phyloP scores from a whole-genome alignment of 1,140 invertebrate species.

The Triops cancriformis region DNA sequence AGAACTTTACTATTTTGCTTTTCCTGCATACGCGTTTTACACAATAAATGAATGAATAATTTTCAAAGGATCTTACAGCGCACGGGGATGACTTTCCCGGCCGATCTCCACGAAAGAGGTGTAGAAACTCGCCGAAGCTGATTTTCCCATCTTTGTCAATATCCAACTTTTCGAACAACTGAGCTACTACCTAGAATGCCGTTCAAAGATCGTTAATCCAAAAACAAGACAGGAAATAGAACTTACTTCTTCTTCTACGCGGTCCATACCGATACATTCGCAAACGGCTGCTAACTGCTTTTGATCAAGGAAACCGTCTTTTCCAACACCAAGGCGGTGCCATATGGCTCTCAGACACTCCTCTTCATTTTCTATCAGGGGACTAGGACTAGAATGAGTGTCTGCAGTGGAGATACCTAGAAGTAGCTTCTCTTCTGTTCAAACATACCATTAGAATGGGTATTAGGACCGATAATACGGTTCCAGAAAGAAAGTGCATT shows the following conservation, averaged over 20 bases:
- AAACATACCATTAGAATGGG: background rate
- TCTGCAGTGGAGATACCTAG: background rate
- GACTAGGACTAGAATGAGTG: conserved; percentile 7
- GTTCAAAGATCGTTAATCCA: conserved; percentile 5
- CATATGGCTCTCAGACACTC: conserved; percentile 49
- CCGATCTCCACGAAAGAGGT: conserved; percentile 48
- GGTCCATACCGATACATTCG: conserved; percentile 53
- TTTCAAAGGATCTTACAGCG: background rate
- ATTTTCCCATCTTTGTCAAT: conserved; percentile 55
- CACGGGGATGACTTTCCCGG: conserved; percentile 21
- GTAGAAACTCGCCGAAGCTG: conserved; percentile 56
- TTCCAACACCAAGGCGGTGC: conserved; percentile 50
- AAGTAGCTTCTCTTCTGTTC: background rate
- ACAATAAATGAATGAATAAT: too few species aligned
- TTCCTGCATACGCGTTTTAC: too few species aligned
- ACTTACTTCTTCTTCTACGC: conserved; percentile 48
- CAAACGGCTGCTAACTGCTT: conserved; percentile 51
- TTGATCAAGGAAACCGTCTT: conserved; percentile 51
- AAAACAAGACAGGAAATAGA: background rate
- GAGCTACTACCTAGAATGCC: conserved; percentile 45
- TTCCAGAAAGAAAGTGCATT: background rate
- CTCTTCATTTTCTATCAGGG: conserved; percentile 33
- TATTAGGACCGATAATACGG: background rate
- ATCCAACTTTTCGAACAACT: conserved; percentile 57
- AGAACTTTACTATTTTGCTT: background rate